Base-by-base conservation (phyloP, 2,113 vertebrate genomes). In the Phodopus roborovskii region DNA sequence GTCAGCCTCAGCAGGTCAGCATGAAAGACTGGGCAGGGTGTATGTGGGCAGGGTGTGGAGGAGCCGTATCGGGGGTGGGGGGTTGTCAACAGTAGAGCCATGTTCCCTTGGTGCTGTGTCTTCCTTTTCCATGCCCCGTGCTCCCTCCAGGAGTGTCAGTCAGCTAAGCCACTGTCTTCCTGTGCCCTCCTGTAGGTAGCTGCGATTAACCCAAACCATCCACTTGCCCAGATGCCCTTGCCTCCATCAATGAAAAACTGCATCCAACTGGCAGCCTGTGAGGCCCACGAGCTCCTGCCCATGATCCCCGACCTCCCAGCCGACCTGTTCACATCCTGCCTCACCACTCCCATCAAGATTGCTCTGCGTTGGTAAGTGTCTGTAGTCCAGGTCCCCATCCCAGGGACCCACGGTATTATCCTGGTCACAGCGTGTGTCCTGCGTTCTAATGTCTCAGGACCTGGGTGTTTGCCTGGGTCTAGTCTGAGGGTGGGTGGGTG, bases 241-340 rank as follows among this genome's bases (percentile, higher is more conserved):
- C 99, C 99, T 0, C 99, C 99, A 0, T 99, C 99, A 1, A 99
- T 99, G 99, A 99, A 99, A 98, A 99, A 99, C 98, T 99, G 99
- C 98, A 99, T 99, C 96, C 99, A 99, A 98, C 98, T 99, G 98
- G 99, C 99, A 0, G 99, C 99, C 26, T 99, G 99, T 0, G 99
- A 99, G 96, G 99, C 99, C 97, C 99, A 94, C 2, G 99, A 99
- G 97, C 98, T 99, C 93, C 98, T 99, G 56, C 99, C 99, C 95
- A 99, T 99, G 99, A 99, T 99, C 98, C 99, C 99, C 0, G 99
- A 99, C 97, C 99, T 99, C 92, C 99, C 99, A 0, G 99, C 99
- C 0, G 99, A 99, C 98, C 99, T 99, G 9, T 99, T 99, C 99
- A 99, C 99, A 0, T 99, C 99, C 82, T 99, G 99, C 98, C 99